Base-by-base conservation (phyloP, 2,888 invertebrate species). In the Hesperia comma region DNA sequence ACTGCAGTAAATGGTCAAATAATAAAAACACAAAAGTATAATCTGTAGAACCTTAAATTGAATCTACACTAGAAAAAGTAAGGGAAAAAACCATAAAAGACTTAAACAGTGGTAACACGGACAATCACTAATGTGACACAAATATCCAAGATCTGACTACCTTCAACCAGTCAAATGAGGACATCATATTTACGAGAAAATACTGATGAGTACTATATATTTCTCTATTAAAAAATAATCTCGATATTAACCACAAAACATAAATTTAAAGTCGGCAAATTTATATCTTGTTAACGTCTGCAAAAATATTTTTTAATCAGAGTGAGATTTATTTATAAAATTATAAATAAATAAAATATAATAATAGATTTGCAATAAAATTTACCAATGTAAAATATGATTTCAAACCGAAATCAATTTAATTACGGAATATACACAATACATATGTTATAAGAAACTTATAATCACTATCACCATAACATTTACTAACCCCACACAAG, bases 381-480 rank as follows among this genome's bases (percentile, higher is more conserved):
- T 46, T 46, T 15, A 46, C 17, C 17, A 17, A 49, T 49, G 49
- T 10, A 49, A 10, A 49, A 10, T 12, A 17, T 21, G 3, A 51
- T 51, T 51, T 51, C 51, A 51, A 17, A 51, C 7, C 14, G 2
- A 56, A 63, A 46, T 56, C 55, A 21, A 33, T 56, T 60, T 33
- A 21, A 14, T 40, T n/a, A 56, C 33, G 21, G 51, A 51, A 51
- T 51, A 26, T 26, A 51, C 15, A 51, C 21, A 51, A 6, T 26
- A 51, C 15, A 51, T 12, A 51, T 51, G 21, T 15, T 14, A 15
- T 33, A 46, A 63, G 63, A 46, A 49, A 17, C 46, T 37, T 37
- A 49, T 4, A 51, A 51, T 14, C 21, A 26, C 14, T 26, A 21
- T 51, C 21, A 26, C 21, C 51, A 14, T 49, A 19, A 49, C 51